Conservation (phyloP, 2,888 invertebrate species). For the Prenolepis imparis region DNA sequence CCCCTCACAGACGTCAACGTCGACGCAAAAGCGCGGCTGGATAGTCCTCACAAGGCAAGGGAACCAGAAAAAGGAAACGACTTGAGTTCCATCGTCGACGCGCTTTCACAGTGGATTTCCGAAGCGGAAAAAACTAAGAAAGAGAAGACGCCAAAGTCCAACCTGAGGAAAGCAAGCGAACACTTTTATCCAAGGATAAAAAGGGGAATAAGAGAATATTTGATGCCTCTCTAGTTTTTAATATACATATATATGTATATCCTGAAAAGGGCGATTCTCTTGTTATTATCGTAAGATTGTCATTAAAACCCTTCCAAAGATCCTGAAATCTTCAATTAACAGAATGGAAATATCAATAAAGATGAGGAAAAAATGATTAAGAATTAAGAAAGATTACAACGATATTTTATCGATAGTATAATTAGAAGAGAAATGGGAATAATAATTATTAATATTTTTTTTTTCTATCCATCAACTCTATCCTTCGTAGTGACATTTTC, state of each 20-base stretch:
- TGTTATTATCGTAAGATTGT: background rate
- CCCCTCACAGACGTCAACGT: constrained; percentile 55
- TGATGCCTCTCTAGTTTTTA: constrained; percentile 13
- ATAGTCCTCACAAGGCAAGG: constrained; percentile 32
- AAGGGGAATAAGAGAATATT: constrained; percentile 38
- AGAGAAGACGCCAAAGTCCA: constrained; percentile 41
- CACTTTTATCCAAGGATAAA: constrained; percentile 43
- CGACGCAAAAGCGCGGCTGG: constrained; percentile 23
- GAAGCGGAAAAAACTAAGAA: constrained; percentile 51
- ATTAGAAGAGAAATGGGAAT: background rate
- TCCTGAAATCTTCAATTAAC: background rate
- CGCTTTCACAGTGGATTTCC: constrained; percentile 59
- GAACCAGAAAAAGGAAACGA: constrained; percentile 46
- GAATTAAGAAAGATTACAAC: background rate
- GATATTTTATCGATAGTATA: background rate
- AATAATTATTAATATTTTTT: background rate
- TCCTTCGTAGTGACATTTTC: background rate
- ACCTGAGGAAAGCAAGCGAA: constrained; percentile 46
- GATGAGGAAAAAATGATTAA: background rate
- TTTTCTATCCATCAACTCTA: background rate
- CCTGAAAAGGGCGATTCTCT: constrained; percentile 1
- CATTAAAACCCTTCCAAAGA: background rate
- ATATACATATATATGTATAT: background rate
- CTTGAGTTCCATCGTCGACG: constrained; percentile 35
- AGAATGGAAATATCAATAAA: background rate